Evolutionary conservation across 2,113 vertebrate species (phyloP).

Genomic region (Platichthys stellatus): DNA sequence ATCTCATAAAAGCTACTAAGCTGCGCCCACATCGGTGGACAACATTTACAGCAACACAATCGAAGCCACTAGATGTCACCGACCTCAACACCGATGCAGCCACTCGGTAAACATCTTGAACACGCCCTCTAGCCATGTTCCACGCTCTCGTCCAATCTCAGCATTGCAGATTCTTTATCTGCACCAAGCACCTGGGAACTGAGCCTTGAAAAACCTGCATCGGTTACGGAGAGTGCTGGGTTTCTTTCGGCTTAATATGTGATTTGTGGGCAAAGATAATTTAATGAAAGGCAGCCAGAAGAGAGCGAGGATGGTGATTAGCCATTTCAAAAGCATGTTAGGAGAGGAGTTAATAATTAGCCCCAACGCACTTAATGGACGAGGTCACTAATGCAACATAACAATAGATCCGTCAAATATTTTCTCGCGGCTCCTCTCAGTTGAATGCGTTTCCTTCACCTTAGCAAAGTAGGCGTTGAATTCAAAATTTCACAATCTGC

Average conservation of each 20-base stretch:
- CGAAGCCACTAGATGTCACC: slow-evolving; percentile 2
- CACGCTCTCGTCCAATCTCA: slow-evolving; percentile 32
- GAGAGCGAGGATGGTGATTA: background rate
- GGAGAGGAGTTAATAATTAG: too few species aligned
- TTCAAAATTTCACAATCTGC: background rate
- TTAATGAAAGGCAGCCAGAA: background rate
- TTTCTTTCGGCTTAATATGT: background rate
- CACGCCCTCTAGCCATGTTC: slow-evolving; percentile 36
- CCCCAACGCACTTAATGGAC: too few species aligned
- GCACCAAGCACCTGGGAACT: slow-evolving; percentile 47
- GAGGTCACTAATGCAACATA: too few species aligned
- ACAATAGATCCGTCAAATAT: too few species aligned
- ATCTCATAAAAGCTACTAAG: background rate
- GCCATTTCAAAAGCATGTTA: too few species aligned
- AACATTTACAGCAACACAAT: slow-evolving; percentile 8
- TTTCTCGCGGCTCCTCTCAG: background rate
- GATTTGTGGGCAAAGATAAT: slow-evolving; percentile 20
- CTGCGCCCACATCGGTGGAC: too few species aligned
- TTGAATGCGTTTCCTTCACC: background rate
- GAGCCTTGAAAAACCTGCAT: slow-evolving; percentile 15
- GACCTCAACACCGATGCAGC: background rate
- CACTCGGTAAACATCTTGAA: slow-evolving; percentile 37
- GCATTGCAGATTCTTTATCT: slow-evolving; percentile 62
- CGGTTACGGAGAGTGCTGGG: background rate
- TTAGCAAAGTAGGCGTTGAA: background rate